A percentile compares a stretch with the other conserved stretches of the same genome.
Evolutionary conservation across 2,888 invertebrate species (phyloP).

Genomic region (Mythimna loreyi): DNA sequence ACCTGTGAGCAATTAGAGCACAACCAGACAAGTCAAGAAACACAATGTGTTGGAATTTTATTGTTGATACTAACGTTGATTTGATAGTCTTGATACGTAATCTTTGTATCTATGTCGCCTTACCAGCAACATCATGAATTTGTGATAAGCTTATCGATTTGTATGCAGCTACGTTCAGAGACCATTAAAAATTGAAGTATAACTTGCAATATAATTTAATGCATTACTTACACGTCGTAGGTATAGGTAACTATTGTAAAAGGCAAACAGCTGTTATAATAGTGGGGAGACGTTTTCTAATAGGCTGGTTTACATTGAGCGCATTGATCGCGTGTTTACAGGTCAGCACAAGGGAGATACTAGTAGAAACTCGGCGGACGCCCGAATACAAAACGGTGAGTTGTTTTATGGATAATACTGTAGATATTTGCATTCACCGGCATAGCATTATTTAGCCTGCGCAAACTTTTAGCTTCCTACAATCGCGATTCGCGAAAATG

Average conservation of each 20-base stretch:
- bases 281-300: conserved; percentile 77
- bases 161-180: conserved; percentile 54
- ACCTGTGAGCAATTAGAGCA: conserved; percentile 63
- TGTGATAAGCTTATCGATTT: conserved; percentile 63
- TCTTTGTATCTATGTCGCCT: conserved; percentile 50
- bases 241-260: conserved; percentile 65
- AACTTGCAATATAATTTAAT: conserved; percentile 53
- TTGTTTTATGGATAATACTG: conserved; percentile 71
- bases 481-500: conserved; percentile 47
- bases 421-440: conserved; percentile 55
- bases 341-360: conserved; percentile 89
- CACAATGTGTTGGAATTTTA: conserved; percentile 32
- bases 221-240: conserved; percentile 39
- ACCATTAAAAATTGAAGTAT: conserved; percentile 46
- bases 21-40: conserved; percentile 56
- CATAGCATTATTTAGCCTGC: conserved; percentile 51
- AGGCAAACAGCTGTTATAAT: conserved; percentile 67
- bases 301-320: conserved; percentile 83
- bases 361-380: conserved; percentile 87
- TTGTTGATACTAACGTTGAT: conserved; percentile 31
- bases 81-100: conserved; percentile 34
- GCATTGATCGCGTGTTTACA: conserved; percentile 88
- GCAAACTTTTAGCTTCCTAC: conserved; percentile 52
- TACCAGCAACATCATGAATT: conserved; percentile 49
- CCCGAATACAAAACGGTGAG: conserved; percentile 88